phyloP scores from a whole-genome alignment of 2,113 vertebrate genomes.

The Microtus montanus region DNA sequence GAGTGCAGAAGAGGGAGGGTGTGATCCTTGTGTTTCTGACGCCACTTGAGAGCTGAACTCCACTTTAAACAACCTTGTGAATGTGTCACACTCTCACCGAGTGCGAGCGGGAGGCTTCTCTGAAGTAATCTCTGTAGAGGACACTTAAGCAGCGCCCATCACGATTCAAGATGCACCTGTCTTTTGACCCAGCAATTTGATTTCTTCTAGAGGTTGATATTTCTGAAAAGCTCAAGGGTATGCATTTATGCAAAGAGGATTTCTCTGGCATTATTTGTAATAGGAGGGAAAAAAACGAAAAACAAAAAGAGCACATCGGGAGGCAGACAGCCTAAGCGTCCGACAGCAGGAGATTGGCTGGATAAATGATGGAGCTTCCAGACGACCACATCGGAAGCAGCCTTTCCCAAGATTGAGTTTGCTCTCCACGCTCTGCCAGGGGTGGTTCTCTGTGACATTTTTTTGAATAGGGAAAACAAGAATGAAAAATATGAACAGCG shows the following conservation, averaged over 20 bases:
- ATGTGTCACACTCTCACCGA: not conserved
- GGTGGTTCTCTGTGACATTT: not conserved
- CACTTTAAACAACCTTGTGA: conserved; percentile 30
- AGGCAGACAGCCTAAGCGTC: conserved; percentile 33
- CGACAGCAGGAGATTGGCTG: conserved; percentile 47
- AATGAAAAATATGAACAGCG: conserved; percentile 51
- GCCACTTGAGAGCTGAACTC: not conserved
- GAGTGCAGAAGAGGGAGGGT: not conserved
- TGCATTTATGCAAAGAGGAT: conserved; percentile 42
- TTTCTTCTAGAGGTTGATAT: conserved; percentile 18
- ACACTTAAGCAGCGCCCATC: not conserved
- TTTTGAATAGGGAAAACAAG: conserved; percentile 62
- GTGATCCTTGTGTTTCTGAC: not conserved
- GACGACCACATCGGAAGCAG: conserved; percentile 14
- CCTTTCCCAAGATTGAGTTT: conserved; percentile 66
- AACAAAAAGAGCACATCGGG: not conserved
- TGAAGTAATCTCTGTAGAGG: not conserved
- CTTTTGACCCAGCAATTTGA: conserved; percentile 47
- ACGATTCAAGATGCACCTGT: conserved; percentile 26
- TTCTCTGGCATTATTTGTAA: conserved; percentile 20
- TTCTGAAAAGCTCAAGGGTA: conserved; percentile 54
- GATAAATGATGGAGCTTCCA: conserved; percentile 52
- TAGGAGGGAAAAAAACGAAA: conserved; percentile 18
- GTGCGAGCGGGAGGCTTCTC: not conserved
- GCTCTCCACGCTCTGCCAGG: not conserved